phyloP scores from a whole-genome alignment of 2,113 vertebrate species.

The Nesogale talazaci region DNA sequence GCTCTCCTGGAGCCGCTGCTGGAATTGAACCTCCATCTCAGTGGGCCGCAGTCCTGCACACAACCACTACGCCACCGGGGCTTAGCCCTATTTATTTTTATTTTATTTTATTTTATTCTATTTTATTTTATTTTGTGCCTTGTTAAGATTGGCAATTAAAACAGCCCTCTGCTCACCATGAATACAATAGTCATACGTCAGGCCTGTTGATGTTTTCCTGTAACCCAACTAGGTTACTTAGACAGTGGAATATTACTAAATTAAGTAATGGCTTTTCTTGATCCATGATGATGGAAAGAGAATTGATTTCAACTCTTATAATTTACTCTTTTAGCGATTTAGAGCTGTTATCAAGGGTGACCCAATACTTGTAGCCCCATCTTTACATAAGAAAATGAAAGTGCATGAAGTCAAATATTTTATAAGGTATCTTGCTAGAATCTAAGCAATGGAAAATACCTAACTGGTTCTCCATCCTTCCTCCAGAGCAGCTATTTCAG shows the following conservation, averaged over 20 bases:
- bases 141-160: constrained; percentile 53
- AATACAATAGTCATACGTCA: constrained; percentile 26
- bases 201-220: constrained; percentile 25
- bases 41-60: too few relatives aligned
- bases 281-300: background rate
- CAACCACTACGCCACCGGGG: too few relatives aligned
- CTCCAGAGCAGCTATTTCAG: background rate
- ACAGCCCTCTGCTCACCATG: constrained; percentile 11
- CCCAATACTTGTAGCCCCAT: background rate
- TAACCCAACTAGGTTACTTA: constrained; percentile 27
- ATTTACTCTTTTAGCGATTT: background rate
- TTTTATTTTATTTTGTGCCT: too few relatives aligned
- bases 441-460: background rate
- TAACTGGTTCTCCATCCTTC: background rate
- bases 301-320: constrained; percentile 1
- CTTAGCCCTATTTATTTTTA: too few relatives aligned
- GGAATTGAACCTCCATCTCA: too few relatives aligned
- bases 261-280: constrained; percentile 37
- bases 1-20: too few relatives aligned
- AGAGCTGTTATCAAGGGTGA: background rate
- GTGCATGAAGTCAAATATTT: background rate
- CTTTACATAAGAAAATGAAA: constrained; percentile 39
- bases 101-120: too few relatives aligned
- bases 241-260: constrained; percentile 42
- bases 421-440: background rate